phyloP scores from a whole-genome alignment of 1,140 invertebrate species.

The Ganaspis sp. region DNA sequence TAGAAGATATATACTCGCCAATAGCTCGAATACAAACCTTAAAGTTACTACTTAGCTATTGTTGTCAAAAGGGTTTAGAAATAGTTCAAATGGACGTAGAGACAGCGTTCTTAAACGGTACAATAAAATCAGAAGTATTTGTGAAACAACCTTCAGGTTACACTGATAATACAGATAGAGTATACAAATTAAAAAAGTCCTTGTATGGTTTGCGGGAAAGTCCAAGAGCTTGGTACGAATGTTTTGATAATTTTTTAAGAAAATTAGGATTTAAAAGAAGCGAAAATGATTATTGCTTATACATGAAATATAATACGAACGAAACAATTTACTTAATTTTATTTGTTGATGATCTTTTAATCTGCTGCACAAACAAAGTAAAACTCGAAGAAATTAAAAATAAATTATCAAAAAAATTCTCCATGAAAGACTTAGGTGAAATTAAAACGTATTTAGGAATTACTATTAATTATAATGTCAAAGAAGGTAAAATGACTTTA shows the following conservation, averaged over 20 bases:
- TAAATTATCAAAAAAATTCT: conserved; percentile 44
- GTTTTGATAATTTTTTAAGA: conserved; percentile 49
- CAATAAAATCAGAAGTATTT: conserved; percentile 64
- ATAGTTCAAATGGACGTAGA: conserved; percentile 70
- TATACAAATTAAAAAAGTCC: conserved; percentile 51
- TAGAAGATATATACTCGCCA: conserved; percentile 52
- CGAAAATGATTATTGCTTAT: conserved; percentile 60
- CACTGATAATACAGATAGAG: conserved; percentile 38
- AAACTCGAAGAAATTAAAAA: conserved; percentile 42
- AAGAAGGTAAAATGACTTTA: conserved; percentile 33
- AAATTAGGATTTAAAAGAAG: conserved; percentile 45
- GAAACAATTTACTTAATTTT: conserved; percentile 54
- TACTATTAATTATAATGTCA: conserved; percentile 38
- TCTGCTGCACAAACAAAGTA: conserved; percentile 49
- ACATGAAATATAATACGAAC: conserved; percentile 42
- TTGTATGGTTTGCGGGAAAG: conserved; percentile 50
- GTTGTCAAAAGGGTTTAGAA: conserved; percentile 34
- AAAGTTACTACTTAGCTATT: conserved; percentile 4
- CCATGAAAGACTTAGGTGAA: conserved; percentile 52
- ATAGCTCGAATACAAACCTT: conserved; percentile 2
- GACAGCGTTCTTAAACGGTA: conserved; percentile 68
- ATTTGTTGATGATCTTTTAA: conserved; percentile 61
- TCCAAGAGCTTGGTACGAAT: conserved; percentile 54
- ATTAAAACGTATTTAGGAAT: conserved; percentile 47
- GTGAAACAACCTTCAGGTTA: conserved; percentile 63